Evolutionary conservation across 92 coral and sea anemone genomes (phyloP), one percentile per base, ranked within the genome.

Genomic region (Palythoa heliodiscus): DNA sequence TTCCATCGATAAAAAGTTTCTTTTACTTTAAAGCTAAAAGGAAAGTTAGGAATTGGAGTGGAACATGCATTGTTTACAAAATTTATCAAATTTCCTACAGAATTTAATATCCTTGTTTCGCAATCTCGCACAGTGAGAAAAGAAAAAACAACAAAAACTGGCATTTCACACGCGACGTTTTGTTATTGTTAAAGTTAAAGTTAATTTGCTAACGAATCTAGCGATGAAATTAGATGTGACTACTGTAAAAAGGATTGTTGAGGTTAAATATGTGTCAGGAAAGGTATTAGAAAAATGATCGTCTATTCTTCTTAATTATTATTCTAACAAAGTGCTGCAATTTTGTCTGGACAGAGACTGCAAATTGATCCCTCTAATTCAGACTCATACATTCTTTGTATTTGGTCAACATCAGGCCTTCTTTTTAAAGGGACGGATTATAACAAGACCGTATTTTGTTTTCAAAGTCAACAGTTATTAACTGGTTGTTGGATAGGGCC

Each of bases 401-500:
- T 48, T 61, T 25, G 16, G 37, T 22, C 70, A 5, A 40, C 84
- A n/a, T 67, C 7, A 69, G 47, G 47, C 69, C 84, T 29, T 11
- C 47, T 23, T 48, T 7, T 12, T 40, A 6, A 24, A 67, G 14
- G 50, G 38, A 37, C 39, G 5, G 35, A 52, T 17, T 47, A 37
- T 6, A 48, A 66, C 73, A 12, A 63, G 69, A n/a, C 11, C 63
- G 47, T 66, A 47, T 52, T 23, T 80, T 80, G 63, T 80, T 80
- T 66, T 64, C 61, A 66, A 25, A 23, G 40, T 80, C 74, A 67
- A 67, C 61, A 17, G 23, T 16, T 50, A 67, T 80, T 80, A 80
- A 52, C 38, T 80, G 84, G 74, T 80, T 80, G 84, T 80, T 64
- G 73, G 63, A 22, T 13, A 20, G 13, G 74, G 43, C 84, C 84